Evolutionary conservation across 2,888 invertebrate species (phyloP).

Genomic region (Spodoptera littoralis): DNA sequence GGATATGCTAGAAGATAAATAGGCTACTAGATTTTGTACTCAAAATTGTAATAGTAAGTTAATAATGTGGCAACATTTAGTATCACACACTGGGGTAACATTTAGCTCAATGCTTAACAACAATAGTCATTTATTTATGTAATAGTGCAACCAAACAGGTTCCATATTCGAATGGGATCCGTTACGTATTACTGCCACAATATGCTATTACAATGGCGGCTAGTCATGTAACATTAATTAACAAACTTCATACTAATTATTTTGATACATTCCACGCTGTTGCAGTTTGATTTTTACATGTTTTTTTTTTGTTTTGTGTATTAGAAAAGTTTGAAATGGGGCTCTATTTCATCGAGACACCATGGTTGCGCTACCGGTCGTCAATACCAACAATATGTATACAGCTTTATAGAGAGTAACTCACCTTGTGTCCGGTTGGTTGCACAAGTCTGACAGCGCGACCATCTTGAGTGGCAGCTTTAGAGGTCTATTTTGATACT

Average conservation of each 20-base stretch:
- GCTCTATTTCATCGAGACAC: no score
- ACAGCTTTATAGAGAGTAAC: no score
- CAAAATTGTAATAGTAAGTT: no score
- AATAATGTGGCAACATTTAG: no score
- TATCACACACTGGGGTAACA: not conserved
- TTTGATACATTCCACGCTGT: constrained; percentile 26
- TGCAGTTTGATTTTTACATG: not conserved
- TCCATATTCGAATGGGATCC: constrained; percentile 36
- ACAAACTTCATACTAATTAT: constrained; percentile 41
- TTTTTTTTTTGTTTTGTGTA: not conserved
- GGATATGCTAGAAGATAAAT: no score
- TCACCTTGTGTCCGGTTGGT: no score
- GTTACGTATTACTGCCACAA: constrained; percentile 32
- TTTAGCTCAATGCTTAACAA: constrained; percentile 14
- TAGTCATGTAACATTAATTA: constrained; percentile 37
- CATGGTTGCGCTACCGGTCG: no score
- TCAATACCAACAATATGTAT: no score
- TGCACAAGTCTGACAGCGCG: no score
- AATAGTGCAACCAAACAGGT: constrained; percentile 19
- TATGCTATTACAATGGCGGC: constrained; percentile 20
- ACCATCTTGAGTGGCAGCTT: no score
- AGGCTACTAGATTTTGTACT: no score
- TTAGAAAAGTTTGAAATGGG: not conserved
- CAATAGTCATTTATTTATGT: constrained; percentile 30
- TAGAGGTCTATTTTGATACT: no score